These are phyloP conservation scores for Drosophila sp. DNA, from an alignment of 1,140 invertebrate genomes.

Conservation along the genomic window DNA sequence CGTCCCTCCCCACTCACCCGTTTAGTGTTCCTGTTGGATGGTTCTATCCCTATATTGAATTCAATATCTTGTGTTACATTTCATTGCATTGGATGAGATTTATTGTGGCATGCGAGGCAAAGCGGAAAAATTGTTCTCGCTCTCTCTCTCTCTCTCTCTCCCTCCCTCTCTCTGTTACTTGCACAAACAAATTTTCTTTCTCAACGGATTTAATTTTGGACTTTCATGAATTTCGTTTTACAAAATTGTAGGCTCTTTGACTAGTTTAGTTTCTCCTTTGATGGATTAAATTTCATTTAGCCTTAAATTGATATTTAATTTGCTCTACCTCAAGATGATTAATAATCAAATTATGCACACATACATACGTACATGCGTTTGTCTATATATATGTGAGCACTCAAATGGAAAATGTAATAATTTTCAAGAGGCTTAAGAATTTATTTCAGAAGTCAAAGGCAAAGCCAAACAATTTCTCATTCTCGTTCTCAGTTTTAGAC, in stretches of 20 bases:
- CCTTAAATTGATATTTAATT: conserved; percentile 11
- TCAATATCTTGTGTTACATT: conserved; percentile 82
- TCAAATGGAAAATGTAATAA: conserved; percentile 10
- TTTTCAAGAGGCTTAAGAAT: conserved; percentile 6
- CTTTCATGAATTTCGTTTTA: not conserved
- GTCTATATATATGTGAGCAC: not conserved
- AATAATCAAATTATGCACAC: not conserved
- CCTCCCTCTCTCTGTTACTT: not conserved
- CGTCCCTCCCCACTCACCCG: not conserved
- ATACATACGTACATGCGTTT: not conserved
- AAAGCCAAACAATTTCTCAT: too few relatives aligned
- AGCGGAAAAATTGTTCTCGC: conserved; percentile 45
- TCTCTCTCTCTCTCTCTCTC: too few relatives aligned
- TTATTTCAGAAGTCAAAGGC: not conserved
- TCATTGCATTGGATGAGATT: conserved; percentile 77
- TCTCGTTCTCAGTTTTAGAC: not conserved
- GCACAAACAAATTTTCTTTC: conserved; percentile 3
- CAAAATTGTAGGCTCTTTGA: not conserved
- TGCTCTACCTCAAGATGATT: not conserved
- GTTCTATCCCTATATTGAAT: conserved; percentile 57
- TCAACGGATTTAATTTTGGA: not conserved
- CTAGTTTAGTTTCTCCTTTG: conserved; percentile 3
- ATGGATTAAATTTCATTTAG: conserved; percentile 2
- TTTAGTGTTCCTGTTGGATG: not conserved
- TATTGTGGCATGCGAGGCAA: conserved; percentile 64